Evolutionary conservation across 2,888 invertebrate species (phyloP).

Genomic region (Diaphora mendica): DNA sequence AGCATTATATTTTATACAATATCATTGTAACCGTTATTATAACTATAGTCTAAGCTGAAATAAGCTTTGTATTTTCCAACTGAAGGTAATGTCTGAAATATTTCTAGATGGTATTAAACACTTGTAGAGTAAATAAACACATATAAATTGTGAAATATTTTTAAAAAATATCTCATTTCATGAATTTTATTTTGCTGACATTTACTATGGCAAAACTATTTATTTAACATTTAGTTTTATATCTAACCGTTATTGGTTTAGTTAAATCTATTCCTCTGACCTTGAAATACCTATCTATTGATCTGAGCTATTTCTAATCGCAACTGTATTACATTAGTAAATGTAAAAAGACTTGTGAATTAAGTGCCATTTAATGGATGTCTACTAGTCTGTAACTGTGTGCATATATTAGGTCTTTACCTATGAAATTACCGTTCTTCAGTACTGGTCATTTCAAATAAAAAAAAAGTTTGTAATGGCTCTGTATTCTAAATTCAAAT

Average conservation of each 20-base stretch:
- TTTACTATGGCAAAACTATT: neutral
- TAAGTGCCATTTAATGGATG: conserved; percentile 63
- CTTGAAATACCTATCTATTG: neutral
- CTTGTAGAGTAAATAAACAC: neutral
- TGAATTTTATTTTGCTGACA: neutral
- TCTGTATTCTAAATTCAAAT: too few relatives aligned
- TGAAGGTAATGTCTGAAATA: neutral
- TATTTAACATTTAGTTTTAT: neutral
- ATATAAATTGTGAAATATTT: neutral
- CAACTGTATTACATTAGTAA: conserved; percentile 6
- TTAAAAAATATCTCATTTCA: neutral
- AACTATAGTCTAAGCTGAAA: neutral
- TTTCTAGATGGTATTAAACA: neutral
- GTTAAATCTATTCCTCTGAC: neutral
- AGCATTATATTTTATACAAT: neutral
- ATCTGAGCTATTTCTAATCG: conserved; percentile 29
- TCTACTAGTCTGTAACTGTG: conserved; percentile 60
- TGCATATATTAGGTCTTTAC: conserved; percentile 27
- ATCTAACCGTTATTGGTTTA: neutral
- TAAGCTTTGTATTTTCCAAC: neutral
- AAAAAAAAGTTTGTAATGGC: too few relatives aligned
- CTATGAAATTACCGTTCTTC: too few relatives aligned
- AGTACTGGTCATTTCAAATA: too few relatives aligned
- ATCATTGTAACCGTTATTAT: neutral
- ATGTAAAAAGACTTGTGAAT: conserved; percentile 53